These are phyloP conservation scores for Sminthurides aquaticus DNA, from an alignment of 2,888 invertebrate species.

Conservation along the genomic window DNA sequence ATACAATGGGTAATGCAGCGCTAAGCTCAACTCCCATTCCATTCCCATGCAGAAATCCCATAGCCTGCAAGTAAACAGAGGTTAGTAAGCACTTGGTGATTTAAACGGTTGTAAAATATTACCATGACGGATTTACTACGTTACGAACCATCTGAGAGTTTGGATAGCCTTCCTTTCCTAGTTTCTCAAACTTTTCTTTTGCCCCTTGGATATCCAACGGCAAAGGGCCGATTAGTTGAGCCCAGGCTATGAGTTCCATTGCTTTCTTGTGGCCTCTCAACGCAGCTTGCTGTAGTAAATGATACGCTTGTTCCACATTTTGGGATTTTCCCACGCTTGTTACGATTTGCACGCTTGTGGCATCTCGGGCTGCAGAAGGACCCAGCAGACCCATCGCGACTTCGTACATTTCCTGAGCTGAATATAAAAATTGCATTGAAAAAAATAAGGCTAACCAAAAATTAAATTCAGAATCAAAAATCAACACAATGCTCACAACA, in stretches of 20 bases:
- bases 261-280: constrained; percentile 72
- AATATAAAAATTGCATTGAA: constrained; percentile 40
- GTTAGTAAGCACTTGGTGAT: not conserved
- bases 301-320: constrained; percentile 66
- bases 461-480: not conserved
- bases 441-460: not conserved
- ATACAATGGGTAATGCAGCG: constrained; percentile 77
- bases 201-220: constrained; percentile 70
- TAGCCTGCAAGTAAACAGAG: constrained; percentile 56
- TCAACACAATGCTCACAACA: not conserved
- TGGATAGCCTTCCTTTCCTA: constrained; percentile 69
- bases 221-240: constrained; percentile 73
- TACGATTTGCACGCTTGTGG: constrained; percentile 33
- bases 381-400: constrained; percentile 62
- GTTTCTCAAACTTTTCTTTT: constrained; percentile 63
- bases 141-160: constrained; percentile 91
- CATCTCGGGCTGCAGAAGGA: constrained; percentile 53
- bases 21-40: constrained; percentile 74
- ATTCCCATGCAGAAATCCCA: constrained; percentile 75
- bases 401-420: constrained; percentile 69
- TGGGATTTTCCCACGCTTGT: constrained; percentile 46
- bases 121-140: no score
- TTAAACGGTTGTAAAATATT: not conserved
- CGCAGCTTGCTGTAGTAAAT: constrained; percentile 69
- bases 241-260: constrained; percentile 79